Evolutionary conservation across 2,113 vertebrate species (phyloP).

Genomic region (Oenanthe oenanthe): DNA sequence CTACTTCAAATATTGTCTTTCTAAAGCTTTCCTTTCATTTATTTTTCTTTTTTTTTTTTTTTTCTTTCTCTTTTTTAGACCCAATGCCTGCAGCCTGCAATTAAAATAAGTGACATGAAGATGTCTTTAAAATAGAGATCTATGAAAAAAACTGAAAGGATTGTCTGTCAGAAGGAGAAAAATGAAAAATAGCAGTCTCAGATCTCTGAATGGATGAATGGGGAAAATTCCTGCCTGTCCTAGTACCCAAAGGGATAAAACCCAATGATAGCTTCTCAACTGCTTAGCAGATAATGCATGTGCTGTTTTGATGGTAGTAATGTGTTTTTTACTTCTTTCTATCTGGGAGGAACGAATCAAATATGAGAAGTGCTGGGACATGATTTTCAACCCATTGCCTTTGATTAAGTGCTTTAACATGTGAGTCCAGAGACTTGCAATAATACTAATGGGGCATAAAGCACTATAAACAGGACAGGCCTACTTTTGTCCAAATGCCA

Average conservation of each 20-base stretch:
- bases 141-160: slow-evolving; percentile 71
- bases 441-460: slow-evolving; percentile 99
- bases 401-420: slow-evolving; percentile 99
- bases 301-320: slow-evolving; percentile 83
- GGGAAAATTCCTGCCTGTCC: slow-evolving; percentile 77
- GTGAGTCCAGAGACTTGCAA: slow-evolving; percentile 92
- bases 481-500: slow-evolving; percentile 85
- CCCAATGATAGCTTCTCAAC: slow-evolving; percentile 86
- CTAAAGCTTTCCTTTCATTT: not conserved
- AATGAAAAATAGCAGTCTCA: slow-evolving; percentile 77
- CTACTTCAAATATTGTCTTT: slow-evolving; percentile 49
- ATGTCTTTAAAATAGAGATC: slow-evolving; percentile 82
- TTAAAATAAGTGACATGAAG: slow-evolving; percentile 78
- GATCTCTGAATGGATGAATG: slow-evolving; percentile 82
- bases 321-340: slow-evolving; percentile 87
- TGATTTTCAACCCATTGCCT: slow-evolving; percentile 99
- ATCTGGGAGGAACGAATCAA: slow-evolving; percentile 98
- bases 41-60: not conserved
- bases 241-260: slow-evolving; percentile 88
- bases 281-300: slow-evolving; percentile 93
- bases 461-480: slow-evolving; percentile 77
- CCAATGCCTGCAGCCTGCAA: slow-evolving; percentile 75
- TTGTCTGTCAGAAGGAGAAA: slow-evolving; percentile 76
- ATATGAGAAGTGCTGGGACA: slow-evolving; percentile 92
- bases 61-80: not conserved